phyloP scores from a whole-genome alignment of 2,888 invertebrate species.

The Petrolisthes manimaculis region DNA sequence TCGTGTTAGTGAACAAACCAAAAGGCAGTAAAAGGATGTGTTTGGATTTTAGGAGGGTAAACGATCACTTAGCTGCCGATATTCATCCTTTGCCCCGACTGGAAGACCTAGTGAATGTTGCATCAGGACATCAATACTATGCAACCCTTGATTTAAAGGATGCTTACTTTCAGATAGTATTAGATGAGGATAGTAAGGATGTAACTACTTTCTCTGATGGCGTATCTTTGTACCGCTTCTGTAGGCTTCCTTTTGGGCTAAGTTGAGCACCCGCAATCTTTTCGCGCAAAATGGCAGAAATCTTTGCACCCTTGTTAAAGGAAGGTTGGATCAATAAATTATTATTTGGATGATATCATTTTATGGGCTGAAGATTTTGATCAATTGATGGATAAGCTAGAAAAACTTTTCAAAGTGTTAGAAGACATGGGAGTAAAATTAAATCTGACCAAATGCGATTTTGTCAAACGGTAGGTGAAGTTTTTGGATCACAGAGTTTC shows the following conservation, averaged over 20 bases:
- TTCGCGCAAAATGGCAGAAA: slow-evolving; percentile 69
- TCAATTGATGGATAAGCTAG: not conserved
- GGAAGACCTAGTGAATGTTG: not conserved
- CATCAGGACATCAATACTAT: not conserved
- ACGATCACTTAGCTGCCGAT: too few species aligned
- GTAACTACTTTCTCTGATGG: not conserved
- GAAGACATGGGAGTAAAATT: not conserved
- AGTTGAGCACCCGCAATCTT: slow-evolving; percentile 68
- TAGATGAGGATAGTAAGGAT: not conserved
- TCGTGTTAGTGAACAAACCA: too few species aligned
- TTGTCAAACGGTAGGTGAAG: not conserved
- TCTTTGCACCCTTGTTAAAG: slow-evolving; percentile 67
- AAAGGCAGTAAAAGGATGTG: too few species aligned
- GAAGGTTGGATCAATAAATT: slow-evolving; percentile 45
- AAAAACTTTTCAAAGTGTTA: not conserved
- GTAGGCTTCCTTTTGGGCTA: slow-evolving; percentile 35
- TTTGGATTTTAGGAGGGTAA: too few species aligned
- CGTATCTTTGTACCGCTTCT: too few species aligned
- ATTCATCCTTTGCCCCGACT: not conserved
- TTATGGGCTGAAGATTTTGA: not conserved
- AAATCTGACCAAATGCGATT: not conserved
- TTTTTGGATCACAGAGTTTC: slow-evolving; percentile 6
- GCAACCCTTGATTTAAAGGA: slow-evolving; percentile 1
- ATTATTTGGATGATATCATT: not conserved
- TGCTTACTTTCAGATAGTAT: too few species aligned